Percentiles rank a stretch among this genome's conserved stretches.
phyloP scores from a whole-genome alignment of 2,113 vertebrate species.

The Cyanocitta stelleri region DNA sequence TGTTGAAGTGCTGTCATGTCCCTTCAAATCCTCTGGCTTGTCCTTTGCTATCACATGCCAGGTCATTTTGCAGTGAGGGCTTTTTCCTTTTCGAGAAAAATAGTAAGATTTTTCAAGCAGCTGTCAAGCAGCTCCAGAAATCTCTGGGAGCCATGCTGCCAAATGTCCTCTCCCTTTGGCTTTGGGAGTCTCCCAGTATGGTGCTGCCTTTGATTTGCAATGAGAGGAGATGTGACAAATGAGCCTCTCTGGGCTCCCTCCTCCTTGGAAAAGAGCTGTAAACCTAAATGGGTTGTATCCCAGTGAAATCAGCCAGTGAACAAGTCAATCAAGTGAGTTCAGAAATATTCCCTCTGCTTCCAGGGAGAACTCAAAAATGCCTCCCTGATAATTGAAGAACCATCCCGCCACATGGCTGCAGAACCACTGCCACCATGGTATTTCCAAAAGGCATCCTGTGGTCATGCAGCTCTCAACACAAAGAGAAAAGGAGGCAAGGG shows the following conservation, averaged over 20 bases:
- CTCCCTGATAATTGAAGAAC: background rate
- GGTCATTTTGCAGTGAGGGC: background rate
- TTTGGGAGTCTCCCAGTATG: rapidly evolving
- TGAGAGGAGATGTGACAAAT: background rate
- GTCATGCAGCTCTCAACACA: background rate
- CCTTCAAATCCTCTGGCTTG: background rate
- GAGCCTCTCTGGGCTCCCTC: background rate
- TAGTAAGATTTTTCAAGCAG: background rate
- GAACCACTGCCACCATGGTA: rapidly evolving
- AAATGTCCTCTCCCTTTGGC: background rate
- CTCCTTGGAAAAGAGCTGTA: background rate
- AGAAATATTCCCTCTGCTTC: background rate
- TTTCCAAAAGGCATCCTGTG: background rate
- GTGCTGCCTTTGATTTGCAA: background rate
- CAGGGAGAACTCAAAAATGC: background rate
- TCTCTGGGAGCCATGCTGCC: background rate
- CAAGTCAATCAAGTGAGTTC: background rate
- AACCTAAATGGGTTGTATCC: background rate
- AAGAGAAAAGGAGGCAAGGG: background rate
- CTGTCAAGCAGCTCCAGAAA: background rate
- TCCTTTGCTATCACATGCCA: rapidly evolving
- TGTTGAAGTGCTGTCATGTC: background rate
- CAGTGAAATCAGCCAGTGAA: background rate
- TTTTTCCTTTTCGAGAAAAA: background rate
- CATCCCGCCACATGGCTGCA: rapidly evolving